Percentiles rank a stretch among this genome's conserved stretches.
Conservation (phyloP, 2,888 invertebrate genomes). For the Galeruca laticollis region DNA sequence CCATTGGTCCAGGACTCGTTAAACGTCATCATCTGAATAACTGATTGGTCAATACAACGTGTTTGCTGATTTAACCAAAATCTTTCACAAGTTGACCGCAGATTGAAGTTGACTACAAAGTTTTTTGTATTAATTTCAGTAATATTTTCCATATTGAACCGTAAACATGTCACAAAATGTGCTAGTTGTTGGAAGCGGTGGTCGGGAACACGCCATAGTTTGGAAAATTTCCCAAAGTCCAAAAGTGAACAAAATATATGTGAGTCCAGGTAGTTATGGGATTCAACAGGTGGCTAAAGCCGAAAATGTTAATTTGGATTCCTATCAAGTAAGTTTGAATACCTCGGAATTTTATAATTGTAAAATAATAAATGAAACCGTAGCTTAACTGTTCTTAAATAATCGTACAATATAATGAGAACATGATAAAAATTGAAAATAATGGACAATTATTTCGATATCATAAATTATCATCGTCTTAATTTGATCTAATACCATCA, state of each 20-base stretch:
- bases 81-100: slow-evolving; percentile 3
- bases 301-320: slow-evolving; percentile 73
- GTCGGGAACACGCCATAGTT: slow-evolving; percentile 94
- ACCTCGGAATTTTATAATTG: background rate
- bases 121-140: background rate
- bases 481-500: too few relatives aligned
- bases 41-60: slow-evolving; percentile 5
- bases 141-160: background rate
- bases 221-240: slow-evolving; percentile 92
- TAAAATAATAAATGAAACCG: too few relatives aligned
- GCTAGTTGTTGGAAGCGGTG: slow-evolving; percentile 91
- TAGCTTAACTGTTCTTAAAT: too few relatives aligned
- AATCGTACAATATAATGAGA: too few relatives aligned
- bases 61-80: slow-evolving; percentile 7
- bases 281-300: slow-evolving; percentile 81
- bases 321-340: slow-evolving; percentile 73
- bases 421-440: too few relatives aligned
- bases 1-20: slow-evolving; percentile 1
- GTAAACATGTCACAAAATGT: slow-evolving; percentile 69
- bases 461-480: too few relatives aligned
- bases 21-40: slow-evolving; percentile 6
- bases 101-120: background rate
- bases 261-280: slow-evolving; percentile 91
- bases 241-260: slow-evolving; percentile 78
- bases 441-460: too few relatives aligned